These are phyloP conservation scores for Antheraea mylitta DNA, from an alignment of 1,140 invertebrate genomes.

Conservation along the genomic window DNA sequence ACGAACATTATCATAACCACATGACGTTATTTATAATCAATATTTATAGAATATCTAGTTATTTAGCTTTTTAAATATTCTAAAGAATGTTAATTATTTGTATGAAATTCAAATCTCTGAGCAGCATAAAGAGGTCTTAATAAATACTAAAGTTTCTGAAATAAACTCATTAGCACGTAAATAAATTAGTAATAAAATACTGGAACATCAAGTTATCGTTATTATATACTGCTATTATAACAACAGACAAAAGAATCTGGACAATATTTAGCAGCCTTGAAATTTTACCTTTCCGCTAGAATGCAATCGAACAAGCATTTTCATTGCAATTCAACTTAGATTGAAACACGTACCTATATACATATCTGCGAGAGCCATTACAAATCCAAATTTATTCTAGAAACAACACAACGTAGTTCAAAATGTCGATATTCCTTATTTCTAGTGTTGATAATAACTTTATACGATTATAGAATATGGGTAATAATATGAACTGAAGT, in stretches of 20 bases:
- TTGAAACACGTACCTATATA: conserved; percentile 65
- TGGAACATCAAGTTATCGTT: not conserved
- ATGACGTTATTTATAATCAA: not conserved
- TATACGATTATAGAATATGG: conserved; percentile 62
- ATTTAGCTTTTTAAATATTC: not conserved
- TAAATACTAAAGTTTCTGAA: no score
- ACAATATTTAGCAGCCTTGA: conserved; percentile 57
- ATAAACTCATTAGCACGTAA: no score
- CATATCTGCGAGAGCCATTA: conserved; percentile 69
- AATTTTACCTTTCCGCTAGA: conserved; percentile 32
- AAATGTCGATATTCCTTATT: conserved; percentile 47
- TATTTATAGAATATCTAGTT: not conserved
- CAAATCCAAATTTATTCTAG: conserved; percentile 41
- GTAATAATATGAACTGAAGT: conserved; percentile 56
- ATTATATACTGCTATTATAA: not conserved
- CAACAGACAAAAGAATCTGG: conserved; percentile 15
- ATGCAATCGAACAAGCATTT: conserved; percentile 29
- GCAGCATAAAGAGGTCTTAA: no score
- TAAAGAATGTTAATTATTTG: no score
- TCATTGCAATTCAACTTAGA: conserved; percentile 19
- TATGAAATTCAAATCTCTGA: no score
- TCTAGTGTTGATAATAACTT: conserved; percentile 39
- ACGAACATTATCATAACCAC: conserved; percentile 13
- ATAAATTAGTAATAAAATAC: no score
- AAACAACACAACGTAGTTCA: conserved; percentile 19